phyloP scores from a whole-genome alignment of 2,888 invertebrate species.

The Brachyptera putata region DNA sequence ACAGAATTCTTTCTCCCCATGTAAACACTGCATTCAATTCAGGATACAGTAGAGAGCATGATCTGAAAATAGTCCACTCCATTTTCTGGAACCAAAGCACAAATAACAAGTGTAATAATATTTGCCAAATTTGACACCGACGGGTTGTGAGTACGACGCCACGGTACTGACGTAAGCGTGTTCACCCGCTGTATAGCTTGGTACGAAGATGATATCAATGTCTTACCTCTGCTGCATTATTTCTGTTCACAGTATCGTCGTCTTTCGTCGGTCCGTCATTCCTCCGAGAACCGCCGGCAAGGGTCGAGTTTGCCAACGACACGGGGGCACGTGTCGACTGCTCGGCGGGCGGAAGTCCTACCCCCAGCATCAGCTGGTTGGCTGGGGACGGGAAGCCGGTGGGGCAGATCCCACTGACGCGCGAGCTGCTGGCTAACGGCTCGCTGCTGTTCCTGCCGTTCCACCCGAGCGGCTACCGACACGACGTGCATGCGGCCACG shows the following conservation, averaged over 20 bases:
- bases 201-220: too few relatives aligned
- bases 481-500: slow-evolving; percentile 39
- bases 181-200: too few relatives aligned
- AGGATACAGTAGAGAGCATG: too few relatives aligned
- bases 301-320: slow-evolving; percentile 39
- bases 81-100: too few relatives aligned
- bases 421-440: slow-evolving; percentile 37
- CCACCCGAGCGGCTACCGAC: slow-evolving; percentile 38
- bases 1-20: too few relatives aligned
- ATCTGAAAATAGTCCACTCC: too few relatives aligned
- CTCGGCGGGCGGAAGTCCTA: slow-evolving; percentile 37
- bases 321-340: slow-evolving; percentile 39
- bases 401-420: slow-evolving; percentile 35
- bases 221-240: too few relatives aligned
- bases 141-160: too few relatives aligned
- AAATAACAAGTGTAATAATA: too few relatives aligned
- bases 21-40: too few relatives aligned
- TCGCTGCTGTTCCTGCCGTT: slow-evolving; percentile 39
- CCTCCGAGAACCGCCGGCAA: slow-evolving; percentile 38
- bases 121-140: too few relatives aligned
- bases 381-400: slow-evolving; percentile 36
- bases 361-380: slow-evolving; percentile 37
- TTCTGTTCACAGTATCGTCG: slow-evolving; percentile 22
- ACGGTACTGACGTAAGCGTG: too few relatives aligned
- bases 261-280: slow-evolving; percentile 37